Evolutionary conservation across 2,797 vertebrate species (phyloP), one percentile per base, ranked within the genome.

Genomic region (Cirrhinus molitorella): DNA sequence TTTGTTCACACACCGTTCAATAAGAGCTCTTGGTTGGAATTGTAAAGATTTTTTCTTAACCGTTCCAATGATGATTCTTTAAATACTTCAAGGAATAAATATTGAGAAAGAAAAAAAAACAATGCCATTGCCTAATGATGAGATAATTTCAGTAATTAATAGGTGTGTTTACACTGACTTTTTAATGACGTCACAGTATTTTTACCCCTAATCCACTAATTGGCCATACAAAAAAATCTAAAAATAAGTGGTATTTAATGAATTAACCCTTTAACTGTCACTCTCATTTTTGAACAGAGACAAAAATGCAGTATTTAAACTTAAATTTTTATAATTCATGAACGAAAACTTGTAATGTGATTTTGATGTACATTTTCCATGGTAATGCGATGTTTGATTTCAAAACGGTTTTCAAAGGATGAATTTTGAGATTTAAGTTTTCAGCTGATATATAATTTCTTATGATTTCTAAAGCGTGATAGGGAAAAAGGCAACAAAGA

Each of bases 1-100:
- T 65, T 23, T 78, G 43, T 65, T 65, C 43, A 23, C 59, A 65
- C 10, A 14, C 75, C 21, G 43, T 78, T 49, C 34, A 59, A 74
- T 55, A 28, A 14, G 31, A 74, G 23, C 2, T 55, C 4, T 1
- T 19, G 19, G 9, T 55, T n/a, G 19, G 31, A 37, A n/a, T 37
- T 37, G 4, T 55, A 37, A 74, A 16, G 19, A 37, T 73, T 0
- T 13, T 55, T 55, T 74, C 31, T 55, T 53, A 53, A 53, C 6
- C 4, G 12, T n/a, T 74, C 31, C 21, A 10, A 10, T 74, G 34
- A 74, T 9, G n/a, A 55, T 37, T 71, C 14, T 17, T 70, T 25
- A 25, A 25, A 23, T 25, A 25, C 40, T 45, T 70, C n/a, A 45
- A 53, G 11, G 17, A 51, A 53, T 53, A 73, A 19, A 72, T 51